Conservation (phyloP, 2,797 vertebrate genomes). For the Danio aesculapii region DNA sequence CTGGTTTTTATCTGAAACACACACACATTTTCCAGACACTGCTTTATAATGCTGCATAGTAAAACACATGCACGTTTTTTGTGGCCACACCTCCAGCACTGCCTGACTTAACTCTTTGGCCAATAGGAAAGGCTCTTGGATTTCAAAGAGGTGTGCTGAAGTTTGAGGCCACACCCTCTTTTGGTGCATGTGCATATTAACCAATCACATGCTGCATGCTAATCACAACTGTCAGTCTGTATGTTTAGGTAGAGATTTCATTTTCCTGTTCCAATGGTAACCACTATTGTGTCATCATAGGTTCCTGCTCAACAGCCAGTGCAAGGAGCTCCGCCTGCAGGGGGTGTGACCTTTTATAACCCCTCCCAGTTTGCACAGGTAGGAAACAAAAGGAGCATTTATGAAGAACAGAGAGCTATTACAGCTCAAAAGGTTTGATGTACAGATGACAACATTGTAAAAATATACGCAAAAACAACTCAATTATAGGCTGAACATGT, state of each 20-base stretch:
- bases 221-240: slow-evolving; percentile 49
- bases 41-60: background rate
- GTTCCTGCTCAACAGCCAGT: slow-evolving; percentile 61
- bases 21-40: slow-evolving; percentile 2
- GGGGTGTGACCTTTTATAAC: slow-evolving; percentile 89
- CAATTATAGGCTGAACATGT: no score
- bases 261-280: slow-evolving; percentile 45
- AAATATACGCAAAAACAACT: no score
- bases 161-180: slow-evolving; percentile 52
- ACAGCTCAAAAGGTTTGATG: no score
- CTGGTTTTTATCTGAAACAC: slow-evolving; percentile 70
- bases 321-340: slow-evolving; percentile 71
- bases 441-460: no score
- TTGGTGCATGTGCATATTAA: slow-evolving; percentile 66
- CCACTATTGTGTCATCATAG: slow-evolving; percentile 69
- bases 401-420: no score
- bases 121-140: slow-evolving; percentile 29
- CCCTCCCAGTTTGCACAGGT: slow-evolving; percentile 93
- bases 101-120: slow-evolving; percentile 21
- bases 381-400: background rate
- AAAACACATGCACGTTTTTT: slow-evolving; percentile 31
- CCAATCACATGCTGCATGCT: slow-evolving; percentile 71
- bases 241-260: background rate
- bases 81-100: slow-evolving; percentile 45
- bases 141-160: slow-evolving; percentile 63